Percentiles rank a stretch among this genome's conserved stretches.
These are phyloP conservation scores for Upupa epops DNA, from an alignment of 2,113 vertebrate genomes.

Conservation along the genomic window DNA sequence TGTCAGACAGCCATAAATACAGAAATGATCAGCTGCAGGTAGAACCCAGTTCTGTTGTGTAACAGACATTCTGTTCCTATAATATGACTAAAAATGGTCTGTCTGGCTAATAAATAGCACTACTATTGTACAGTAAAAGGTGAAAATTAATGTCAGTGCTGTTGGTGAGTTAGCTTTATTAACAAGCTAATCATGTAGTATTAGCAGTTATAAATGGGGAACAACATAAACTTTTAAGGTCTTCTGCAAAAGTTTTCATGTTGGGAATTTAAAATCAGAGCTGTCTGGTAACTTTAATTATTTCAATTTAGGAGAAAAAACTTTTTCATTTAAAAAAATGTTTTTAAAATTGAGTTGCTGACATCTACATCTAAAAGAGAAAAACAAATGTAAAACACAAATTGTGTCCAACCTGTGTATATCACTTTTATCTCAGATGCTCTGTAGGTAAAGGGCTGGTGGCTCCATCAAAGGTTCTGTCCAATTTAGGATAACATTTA, in stretches of 20 bases:
- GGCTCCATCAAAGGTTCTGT: background rate
- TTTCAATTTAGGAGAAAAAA: background rate
- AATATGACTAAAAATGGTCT: conserved; percentile 56
- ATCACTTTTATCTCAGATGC: background rate
- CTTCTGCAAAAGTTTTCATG: conserved; percentile 22
- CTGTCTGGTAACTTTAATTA: background rate
- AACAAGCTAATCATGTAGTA: conserved; percentile 27
- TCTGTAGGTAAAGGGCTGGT: background rate
- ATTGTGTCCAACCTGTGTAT: background rate
- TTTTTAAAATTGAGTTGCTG: background rate
- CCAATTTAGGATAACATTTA: background rate
- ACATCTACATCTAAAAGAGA: background rate
- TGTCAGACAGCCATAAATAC: conserved; percentile 65
- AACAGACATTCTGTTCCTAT: conserved; percentile 45
- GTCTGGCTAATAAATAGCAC: conserved; percentile 60
- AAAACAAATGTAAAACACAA: background rate
- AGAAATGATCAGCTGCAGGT: conserved; percentile 64
- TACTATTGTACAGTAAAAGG: conserved; percentile 48
- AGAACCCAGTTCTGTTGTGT: conserved; percentile 40
- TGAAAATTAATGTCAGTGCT: conserved; percentile 49
- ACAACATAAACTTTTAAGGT: conserved; percentile 43
- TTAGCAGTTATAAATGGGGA: conserved; percentile 22
- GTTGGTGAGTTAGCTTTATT: conserved; percentile 30
- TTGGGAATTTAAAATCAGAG: background rate
- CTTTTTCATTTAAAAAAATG: background rate